A percentile compares a stretch with the other conserved stretches of the same genome.
These are phyloP conservation scores for Stictonetta naevosa DNA, from an alignment of 2,113 vertebrate species.

Conservation along the genomic window DNA sequence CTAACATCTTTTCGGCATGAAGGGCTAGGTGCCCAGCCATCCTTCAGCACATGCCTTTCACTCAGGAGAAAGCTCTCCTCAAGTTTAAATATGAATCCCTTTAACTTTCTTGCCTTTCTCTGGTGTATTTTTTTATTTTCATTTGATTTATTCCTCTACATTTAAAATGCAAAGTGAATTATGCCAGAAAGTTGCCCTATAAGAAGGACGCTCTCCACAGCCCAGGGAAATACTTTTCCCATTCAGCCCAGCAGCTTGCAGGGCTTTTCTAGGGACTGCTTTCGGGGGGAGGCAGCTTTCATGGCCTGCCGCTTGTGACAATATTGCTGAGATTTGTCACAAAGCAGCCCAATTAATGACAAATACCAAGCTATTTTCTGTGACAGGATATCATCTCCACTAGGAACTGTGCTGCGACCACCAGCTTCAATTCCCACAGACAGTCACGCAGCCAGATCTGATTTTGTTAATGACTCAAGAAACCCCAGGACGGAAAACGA, in stretches of 20 bases:
- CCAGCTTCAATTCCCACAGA: slow-evolving; percentile 6
- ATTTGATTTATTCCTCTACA: background rate
- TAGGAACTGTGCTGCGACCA: slow-evolving; percentile 5
- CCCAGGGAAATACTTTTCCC: background rate
- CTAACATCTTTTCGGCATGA: background rate
- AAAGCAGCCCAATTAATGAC: background rate
- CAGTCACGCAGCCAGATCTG: background rate
- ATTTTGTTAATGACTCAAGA: background rate
- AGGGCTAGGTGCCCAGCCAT: background rate
- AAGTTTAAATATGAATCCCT: background rate
- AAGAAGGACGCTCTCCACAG: background rate
- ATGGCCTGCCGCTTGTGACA: background rate
- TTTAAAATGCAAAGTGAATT: background rate
- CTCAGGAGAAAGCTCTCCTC: background rate
- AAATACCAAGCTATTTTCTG: background rate
- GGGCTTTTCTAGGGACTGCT: background rate
- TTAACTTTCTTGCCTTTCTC: background rate
- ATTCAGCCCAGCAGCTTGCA: background rate
- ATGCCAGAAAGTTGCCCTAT: background rate
- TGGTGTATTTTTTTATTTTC: background rate
- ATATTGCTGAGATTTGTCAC: background rate
- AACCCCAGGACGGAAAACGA: background rate
- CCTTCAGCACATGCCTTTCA: background rate
- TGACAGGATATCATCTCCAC: background rate
- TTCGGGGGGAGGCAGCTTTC: background rate